These are phyloP conservation scores for Phrynosoma blainvillii DNA, from an alignment of 2,113 vertebrate genomes.

Conservation along the genomic window DNA sequence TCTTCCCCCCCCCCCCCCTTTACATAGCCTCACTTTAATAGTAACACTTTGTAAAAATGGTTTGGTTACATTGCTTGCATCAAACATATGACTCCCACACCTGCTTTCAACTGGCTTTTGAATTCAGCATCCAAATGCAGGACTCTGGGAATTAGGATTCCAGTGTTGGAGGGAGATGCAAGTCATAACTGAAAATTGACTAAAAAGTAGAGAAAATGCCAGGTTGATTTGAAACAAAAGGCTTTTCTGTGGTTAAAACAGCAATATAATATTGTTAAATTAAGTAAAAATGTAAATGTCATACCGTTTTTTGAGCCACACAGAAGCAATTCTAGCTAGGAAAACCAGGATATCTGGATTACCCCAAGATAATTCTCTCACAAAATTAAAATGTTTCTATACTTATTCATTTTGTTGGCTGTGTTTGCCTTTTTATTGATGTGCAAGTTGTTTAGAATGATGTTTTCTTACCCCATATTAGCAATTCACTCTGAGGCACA, in stretches of 20 bases:
- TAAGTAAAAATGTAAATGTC: not conserved
- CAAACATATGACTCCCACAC: not conserved
- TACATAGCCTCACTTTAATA: no score
- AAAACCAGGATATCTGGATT: slow-evolving; percentile 59
- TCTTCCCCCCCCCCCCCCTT: no score
- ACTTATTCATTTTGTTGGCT: slow-evolving; percentile 45
- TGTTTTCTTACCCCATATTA: slow-evolving; percentile 58
- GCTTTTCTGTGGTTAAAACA: not conserved
- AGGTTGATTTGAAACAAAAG: not conserved
- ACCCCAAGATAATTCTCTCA: slow-evolving; percentile 63
- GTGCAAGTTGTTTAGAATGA: slow-evolving; percentile 67
- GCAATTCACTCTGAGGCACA: slow-evolving; percentile 40
- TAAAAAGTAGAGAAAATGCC: not conserved
- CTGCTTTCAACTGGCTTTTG: not conserved
- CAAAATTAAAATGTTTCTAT: slow-evolving; percentile 63
- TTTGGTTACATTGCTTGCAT: no score
- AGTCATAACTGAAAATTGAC: not conserved
- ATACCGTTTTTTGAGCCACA: not conserved
- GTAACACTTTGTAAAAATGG: no score
- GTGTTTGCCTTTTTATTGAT: slow-evolving; percentile 56
- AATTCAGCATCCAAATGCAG: not conserved
- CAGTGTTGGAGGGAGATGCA: not conserved
- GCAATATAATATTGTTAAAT: not conserved
- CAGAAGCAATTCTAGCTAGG: not conserved
- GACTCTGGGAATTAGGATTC: not conserved